Evolutionary conservation across 2,888 invertebrate genomes (phyloP), one percentile per base, ranked within the genome.

Genomic region (Papilio gigon): DNA sequence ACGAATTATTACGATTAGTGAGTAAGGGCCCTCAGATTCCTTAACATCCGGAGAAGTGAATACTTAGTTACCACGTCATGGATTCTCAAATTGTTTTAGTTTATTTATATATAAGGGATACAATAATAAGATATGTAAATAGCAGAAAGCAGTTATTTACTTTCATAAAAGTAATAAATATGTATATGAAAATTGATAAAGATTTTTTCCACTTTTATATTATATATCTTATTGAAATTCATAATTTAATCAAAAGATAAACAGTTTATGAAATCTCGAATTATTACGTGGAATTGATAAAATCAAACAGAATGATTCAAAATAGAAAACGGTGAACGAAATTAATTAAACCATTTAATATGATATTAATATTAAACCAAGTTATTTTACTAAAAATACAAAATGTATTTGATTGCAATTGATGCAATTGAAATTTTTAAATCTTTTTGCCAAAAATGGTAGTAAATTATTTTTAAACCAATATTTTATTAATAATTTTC

Each of bases 31-130:
- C 42, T 65, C 33, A 35, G 22, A 65, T 65, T 35, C 65, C 22
- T 44, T 58, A 33, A 58, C 33, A 44, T 65, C 65, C 65, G 65
- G 65, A 33, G 58, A 44, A 20, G 11, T 11, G n/a, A 9, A 58
- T 20, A 17, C n/a, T n/a, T n/a, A n/a, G n/a, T n/a, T n/a, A n/a
- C n/a, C n/a, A n/a, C 11, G 11, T 44, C 1, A n/a, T 30, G 65
- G 42, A 56, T 42, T 40, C 42, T 20, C 33, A 58, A 33, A 42
- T 42, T 1, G n/a, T 42, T 44, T 17, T 40, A 25, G 6, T 50
- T 30, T 25, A 17, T 30, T 40, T 27, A 11, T 61, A 27, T 37
- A 22, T 22, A 59, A 12, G 3, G 12, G 6, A 12, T 8, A 37
- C 14, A 17, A 25, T 37, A 37, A 59, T 59, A 20, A 37, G 30